Percentiles rank a stretch among this genome's conserved stretches.
phyloP scores from a whole-genome alignment of 2,888 invertebrate genomes.

The Coelopa pilipes region DNA sequence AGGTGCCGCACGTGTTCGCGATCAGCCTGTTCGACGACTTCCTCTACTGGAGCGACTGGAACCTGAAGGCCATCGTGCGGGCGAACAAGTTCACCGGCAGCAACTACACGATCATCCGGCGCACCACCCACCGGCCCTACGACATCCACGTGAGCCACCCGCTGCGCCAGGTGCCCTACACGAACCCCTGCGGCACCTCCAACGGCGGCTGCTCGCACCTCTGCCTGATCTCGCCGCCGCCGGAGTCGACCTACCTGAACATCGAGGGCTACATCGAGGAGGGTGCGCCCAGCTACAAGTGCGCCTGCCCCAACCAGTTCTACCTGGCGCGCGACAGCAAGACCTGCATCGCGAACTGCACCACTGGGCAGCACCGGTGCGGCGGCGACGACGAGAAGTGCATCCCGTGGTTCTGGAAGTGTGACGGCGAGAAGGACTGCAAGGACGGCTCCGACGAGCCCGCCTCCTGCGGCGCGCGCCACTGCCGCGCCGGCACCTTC shows the following conservation, averaged over 20 bases:
- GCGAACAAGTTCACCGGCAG: slow-evolving; percentile 92
- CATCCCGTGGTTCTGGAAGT: slow-evolving; percentile 86
- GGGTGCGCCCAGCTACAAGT: slow-evolving; percentile 81
- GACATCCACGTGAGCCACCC: slow-evolving; percentile 94
- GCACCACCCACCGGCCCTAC: slow-evolving; percentile 94
- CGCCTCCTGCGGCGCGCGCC: slow-evolving; percentile 81
- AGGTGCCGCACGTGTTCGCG: slow-evolving; percentile 96
- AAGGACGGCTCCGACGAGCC: slow-evolving; percentile 93
- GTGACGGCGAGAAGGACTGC: slow-evolving; percentile 92
- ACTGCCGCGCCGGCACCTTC: slow-evolving; percentile 91
- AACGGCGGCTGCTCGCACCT: slow-evolving; percentile 98
- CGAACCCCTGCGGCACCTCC: slow-evolving; percentile 89
- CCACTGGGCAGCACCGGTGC: slow-evolving; percentile 73
- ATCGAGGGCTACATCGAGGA: slow-evolving; percentile 84
- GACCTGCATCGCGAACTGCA: slow-evolving; percentile 95
- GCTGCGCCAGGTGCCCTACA: slow-evolving; percentile 83
- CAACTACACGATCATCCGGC: slow-evolving; percentile 79
- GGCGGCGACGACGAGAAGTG: slow-evolving; percentile 74
- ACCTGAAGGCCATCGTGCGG: slow-evolving; percentile 88
- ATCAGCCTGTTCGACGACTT: slow-evolving; percentile 92
- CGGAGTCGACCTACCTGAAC: slow-evolving; percentile 79
- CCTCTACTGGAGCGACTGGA: slow-evolving; percentile 99
- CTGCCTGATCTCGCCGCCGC: slow-evolving; percentile 88
- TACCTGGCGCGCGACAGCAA: slow-evolving; percentile 81
- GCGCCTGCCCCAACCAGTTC: slow-evolving; percentile 96